Evolutionary conservation across 2,113 vertebrate genomes (phyloP), one percentile per base, ranked within the genome.

Genomic region (Semicossyphus pulcher): DNA sequence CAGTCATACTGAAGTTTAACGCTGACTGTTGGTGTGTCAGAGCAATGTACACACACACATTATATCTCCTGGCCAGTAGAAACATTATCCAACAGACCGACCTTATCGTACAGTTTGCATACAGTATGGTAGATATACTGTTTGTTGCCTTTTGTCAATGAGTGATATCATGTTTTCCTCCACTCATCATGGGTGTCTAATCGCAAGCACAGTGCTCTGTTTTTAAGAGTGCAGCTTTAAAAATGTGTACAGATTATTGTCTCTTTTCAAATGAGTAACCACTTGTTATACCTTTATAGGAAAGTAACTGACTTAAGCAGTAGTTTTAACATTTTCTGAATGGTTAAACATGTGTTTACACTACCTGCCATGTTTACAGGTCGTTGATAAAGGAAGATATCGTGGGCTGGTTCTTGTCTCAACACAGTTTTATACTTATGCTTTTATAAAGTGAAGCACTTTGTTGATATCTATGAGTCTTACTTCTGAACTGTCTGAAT

Each of bases 361-460:
- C 76, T 77, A 61, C 61, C 81, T 89, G 86, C 83, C 83, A 72
- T 91, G 88, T 93, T 92, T 91, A 92, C 88, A 88, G 83, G 83
- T 81, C 25, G 18, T 72, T 75, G 76, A 85, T 60, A 47, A 81
- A 81, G 71, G 65, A 83, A 76, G 57, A 76, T 53, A 36, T 68
- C 15, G 16, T 68, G 66, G 74, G 80, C 58, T 78, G 80, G 75
- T 84, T 89, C 68, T 88, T 81, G 86, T 90, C 72, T 85, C 45
- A 68, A 83, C 80, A 85, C 79, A 74, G 71, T 92, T 92, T 91
- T 92, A 78, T 92, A 91, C 86, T 81, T 67, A 78, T 72, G 84
- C 84, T 76, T 89, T 91, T 88, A 82, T 90, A 85, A 91, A 87
- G 81, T 86, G 53, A 90, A 83, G 91, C 90, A 92, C 89, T 92